Base-by-base conservation (phyloP, 2,797 vertebrate species). In the Vespertilio murinus region DNA sequence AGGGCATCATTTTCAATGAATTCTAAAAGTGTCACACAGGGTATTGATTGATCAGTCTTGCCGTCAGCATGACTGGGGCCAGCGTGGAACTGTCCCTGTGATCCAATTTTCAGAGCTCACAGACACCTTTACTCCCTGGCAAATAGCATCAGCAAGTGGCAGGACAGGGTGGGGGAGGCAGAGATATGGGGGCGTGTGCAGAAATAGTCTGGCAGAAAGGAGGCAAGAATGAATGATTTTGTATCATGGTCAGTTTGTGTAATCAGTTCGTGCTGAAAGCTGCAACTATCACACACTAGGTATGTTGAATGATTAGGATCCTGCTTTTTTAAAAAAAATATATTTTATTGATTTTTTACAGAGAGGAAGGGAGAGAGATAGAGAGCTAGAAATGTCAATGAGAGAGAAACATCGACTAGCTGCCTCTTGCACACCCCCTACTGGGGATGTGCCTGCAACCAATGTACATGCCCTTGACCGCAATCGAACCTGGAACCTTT, bases 21-120 rank as follows among this genome's bases (percentile, higher is more conserved):
- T 98, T 98, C 97, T 97, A 96, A 97, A 98, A 98, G 98, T 98
- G 98, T 98, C 97, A 97, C 98, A 97, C 93, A 95, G 98, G 94
- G 95, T 98, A 99, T 98, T 99, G 99, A 99, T 99, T 98, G 98
- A 98, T 98, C 96, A 98, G 98, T 98, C 98, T 98, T 98, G 98
- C 98, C 97, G 93, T 98, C 99, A 99, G 98, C 97, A 96, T 98
- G 98, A 98, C 98, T 97, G 80, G 98, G 98, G 98, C 98, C 96
- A 88, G 98, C 97, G 98, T 98, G 98, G 98, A 98, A 98, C 98
- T 98, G 97, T 99, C 98, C 98, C 98, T 98, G 98, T 98, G 99
- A 99, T 99, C 98, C 98, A 99, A 98, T 99, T 99, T 99, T 99
- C 98, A 98, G 98, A 98, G 98, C 97, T 98, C 98, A 97, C 98